phyloP scores from a whole-genome alignment of 2,888 invertebrate genomes.

The Aleiodes leptofemur region DNA sequence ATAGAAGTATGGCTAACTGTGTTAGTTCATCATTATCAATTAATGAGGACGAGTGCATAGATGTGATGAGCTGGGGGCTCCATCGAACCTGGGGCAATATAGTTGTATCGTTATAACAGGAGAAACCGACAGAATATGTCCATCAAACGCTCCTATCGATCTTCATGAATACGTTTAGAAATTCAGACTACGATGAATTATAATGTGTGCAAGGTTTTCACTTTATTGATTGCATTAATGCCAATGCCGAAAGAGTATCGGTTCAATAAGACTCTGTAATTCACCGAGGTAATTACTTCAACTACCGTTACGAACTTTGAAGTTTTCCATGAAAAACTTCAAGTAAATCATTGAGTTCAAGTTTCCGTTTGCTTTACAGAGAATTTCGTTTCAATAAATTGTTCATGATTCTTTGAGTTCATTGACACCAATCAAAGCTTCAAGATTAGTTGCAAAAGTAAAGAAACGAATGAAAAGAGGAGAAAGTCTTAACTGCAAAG shows the following conservation, averaged over 20 bases:
- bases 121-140: constrained; percentile 16
- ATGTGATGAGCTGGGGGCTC: background rate
- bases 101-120: constrained; percentile 2
- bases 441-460: background rate
- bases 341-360: too few relatives aligned
- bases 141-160: constrained; percentile 45
- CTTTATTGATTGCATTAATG: too few relatives aligned
- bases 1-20: background rate
- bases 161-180: background rate
- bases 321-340: too few relatives aligned
- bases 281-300: too few relatives aligned
- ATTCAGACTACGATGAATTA: constrained; percentile 20
- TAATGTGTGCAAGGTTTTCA: constrained; percentile 4
- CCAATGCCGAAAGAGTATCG: too few relatives aligned
- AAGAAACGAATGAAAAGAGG: background rate
- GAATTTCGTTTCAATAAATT: too few relatives aligned
- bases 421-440: constrained; percentile 12
- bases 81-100: background rate
- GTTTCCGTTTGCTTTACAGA: too few relatives aligned
- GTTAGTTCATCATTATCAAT: constrained; percentile 26
- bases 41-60: constrained; percentile 6
- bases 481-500: constrained; percentile 22
- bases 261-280: too few relatives aligned
- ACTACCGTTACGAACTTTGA: too few relatives aligned
- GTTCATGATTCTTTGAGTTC: background rate